A percentile compares a stretch with the other conserved stretches of the same genome.
Evolutionary conservation across 2,888 invertebrate species (phyloP).

Genomic region (Plagiodera versicolora): DNA sequence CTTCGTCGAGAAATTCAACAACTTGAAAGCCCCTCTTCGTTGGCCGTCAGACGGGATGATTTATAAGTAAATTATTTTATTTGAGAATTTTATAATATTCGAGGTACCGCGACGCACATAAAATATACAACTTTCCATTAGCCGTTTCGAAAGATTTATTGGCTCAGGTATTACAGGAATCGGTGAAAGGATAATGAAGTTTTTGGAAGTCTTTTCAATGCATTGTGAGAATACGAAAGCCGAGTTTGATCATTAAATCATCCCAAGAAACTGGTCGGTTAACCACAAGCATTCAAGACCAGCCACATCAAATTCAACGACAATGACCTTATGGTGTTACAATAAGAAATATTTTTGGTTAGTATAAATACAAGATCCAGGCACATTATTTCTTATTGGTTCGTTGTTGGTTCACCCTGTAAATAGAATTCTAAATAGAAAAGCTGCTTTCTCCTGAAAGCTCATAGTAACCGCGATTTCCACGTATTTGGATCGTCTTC

Average conservation of each 20-base stretch:
- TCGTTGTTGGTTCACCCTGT: no score
- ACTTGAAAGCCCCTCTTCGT: slow-evolving; percentile 10
- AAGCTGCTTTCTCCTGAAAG: slow-evolving; percentile 1
- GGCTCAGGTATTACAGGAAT: slow-evolving; percentile 2
- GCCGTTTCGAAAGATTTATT: slow-evolving; percentile 8
- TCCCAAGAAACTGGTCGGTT: neutral
- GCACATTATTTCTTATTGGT: no score
- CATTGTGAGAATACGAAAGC: neutral
- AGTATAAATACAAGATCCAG: no score
- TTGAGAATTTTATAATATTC: slow-evolving; percentile 15
- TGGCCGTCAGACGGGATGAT: slow-evolving; percentile 16
- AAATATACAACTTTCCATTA: slow-evolving; percentile 13
- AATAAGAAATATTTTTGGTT: no score
- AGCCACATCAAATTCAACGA: neutral
- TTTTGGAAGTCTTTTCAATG: neutral
- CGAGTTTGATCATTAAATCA: neutral
- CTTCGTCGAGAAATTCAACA: slow-evolving; percentile 6
- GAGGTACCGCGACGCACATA: slow-evolving; percentile 6
- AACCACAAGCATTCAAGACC: neutral
- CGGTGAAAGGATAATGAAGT: neutral
- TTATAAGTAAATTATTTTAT: slow-evolving; percentile 19
- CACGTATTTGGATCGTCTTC: slow-evolving; percentile 7
- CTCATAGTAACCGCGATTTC: slow-evolving; percentile 6
- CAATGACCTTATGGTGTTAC: no score
- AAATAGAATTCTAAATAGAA: neutral